A percentile compares a stretch with the other conserved stretches of the same genome.
These are phyloP conservation scores for Phortica okadai DNA, from an alignment of 2,888 invertebrate genomes.

Conservation along the genomic window DNA sequence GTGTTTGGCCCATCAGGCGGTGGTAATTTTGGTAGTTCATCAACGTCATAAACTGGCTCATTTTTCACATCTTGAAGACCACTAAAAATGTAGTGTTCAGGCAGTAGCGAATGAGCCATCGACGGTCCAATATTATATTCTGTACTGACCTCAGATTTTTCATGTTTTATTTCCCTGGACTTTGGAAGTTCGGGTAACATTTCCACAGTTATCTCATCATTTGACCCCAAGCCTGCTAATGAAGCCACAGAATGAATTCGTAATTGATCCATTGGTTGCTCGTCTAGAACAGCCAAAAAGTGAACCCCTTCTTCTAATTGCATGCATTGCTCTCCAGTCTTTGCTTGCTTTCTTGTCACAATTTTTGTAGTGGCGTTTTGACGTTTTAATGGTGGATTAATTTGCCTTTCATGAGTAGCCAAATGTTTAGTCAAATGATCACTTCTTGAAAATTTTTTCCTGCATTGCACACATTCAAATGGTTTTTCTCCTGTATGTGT, in stretches of 20 bases:
- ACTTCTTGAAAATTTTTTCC: slow-evolving; percentile 73
- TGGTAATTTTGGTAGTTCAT: slow-evolving; percentile 56
- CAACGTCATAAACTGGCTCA: slow-evolving; percentile 57
- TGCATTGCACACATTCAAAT: slow-evolving; percentile 71
- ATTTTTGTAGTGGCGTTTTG: slow-evolving; percentile 37
- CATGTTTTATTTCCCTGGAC: background rate
- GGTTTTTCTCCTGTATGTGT: slow-evolving; percentile 74
- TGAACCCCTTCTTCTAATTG: slow-evolving; percentile 58
- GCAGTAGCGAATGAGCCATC: slow-evolving; percentile 48
- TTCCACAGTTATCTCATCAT: too few relatives aligned
- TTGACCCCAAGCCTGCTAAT: too few relatives aligned
- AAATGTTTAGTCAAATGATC: slow-evolving; percentile 74
- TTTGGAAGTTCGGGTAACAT: background rate
- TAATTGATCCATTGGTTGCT: slow-evolving; percentile 15
- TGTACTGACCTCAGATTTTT: slow-evolving; percentile 54
- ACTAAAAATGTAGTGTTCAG: slow-evolving; percentile 31
- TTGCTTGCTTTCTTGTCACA: slow-evolving; percentile 48
- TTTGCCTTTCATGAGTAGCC: slow-evolving; percentile 69
- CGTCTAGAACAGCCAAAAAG: slow-evolving; percentile 62
- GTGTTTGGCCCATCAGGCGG: slow-evolving; percentile 62
- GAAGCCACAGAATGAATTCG: background rate
- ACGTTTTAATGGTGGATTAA: slow-evolving; percentile 43
- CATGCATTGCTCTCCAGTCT: slow-evolving; percentile 32
- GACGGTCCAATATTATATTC: slow-evolving; percentile 60
- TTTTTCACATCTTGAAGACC: slow-evolving; percentile 59